Conservation (phyloP, 2,797 vertebrate genomes). For the Gymnopithys bicolor region DNA sequence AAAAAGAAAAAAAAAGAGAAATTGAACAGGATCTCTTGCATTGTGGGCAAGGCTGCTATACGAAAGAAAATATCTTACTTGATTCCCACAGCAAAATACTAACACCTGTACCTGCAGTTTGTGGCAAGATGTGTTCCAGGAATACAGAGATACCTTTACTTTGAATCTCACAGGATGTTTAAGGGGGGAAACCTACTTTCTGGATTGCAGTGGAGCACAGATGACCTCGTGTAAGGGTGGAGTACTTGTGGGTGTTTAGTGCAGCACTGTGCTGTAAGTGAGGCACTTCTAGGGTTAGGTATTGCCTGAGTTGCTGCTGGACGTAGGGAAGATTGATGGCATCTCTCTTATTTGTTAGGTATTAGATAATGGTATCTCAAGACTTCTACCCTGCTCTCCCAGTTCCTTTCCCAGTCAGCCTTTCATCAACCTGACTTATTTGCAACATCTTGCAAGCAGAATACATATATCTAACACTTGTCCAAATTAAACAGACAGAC, state of each 20-base stretch:
- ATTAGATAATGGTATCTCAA: background rate
- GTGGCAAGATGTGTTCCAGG: background rate
- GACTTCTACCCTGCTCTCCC: background rate
- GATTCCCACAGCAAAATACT: background rate
- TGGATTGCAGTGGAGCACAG: background rate
- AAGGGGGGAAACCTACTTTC: background rate
- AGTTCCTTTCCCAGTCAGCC: background rate
- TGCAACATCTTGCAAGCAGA: background rate
- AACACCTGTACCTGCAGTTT: background rate
- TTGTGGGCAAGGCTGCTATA: fast-evolving
- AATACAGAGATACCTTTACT: background rate
- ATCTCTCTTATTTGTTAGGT: background rate
- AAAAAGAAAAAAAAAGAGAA: fast-evolving
- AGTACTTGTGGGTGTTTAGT: background rate
- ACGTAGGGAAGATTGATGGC: background rate
- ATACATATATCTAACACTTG: background rate
- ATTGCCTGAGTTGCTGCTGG: background rate
- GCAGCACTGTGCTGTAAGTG: background rate
- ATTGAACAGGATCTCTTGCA: background rate
- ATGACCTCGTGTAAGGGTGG: background rate
- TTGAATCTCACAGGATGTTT: background rate
- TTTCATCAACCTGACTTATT: background rate
- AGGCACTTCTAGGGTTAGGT: background rate
- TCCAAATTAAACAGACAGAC: background rate
- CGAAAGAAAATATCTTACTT: background rate